Percentiles rank a stretch among this genome's conserved stretches.
Conservation (phyloP, 1,140 invertebrate genomes). For the Drosophila sp. region DNA sequence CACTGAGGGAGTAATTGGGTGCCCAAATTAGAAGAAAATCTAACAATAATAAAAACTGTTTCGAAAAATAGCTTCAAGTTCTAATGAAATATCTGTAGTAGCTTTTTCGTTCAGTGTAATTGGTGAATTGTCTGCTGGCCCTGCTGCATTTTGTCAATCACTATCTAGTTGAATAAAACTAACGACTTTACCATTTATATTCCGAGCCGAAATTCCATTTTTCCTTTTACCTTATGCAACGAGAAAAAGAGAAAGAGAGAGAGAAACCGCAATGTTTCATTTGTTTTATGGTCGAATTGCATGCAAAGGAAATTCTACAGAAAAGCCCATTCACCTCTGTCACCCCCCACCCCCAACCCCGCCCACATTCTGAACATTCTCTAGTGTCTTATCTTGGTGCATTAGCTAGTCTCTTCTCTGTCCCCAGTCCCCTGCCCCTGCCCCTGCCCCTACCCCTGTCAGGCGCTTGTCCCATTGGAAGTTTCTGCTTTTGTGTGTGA, state of each 20-base stretch:
- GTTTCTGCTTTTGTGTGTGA: conserved; percentile 60
- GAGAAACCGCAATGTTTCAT: conserved; percentile 64
- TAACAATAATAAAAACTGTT: too few relatives aligned
- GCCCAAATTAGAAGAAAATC: too few relatives aligned
- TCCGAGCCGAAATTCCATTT: background rate
- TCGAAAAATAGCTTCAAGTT: too few relatives aligned
- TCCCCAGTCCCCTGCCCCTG: conserved; percentile 32
- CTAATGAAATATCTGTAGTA: too few relatives aligned
- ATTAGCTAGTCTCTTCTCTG: conserved; percentile 44
- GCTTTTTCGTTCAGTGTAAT: conserved; percentile 4
- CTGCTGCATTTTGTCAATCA: conserved; percentile 56
- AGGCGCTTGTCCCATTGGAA: conserved; percentile 58
- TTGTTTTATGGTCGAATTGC: conserved; percentile 73
- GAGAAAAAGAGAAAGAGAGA: background rate
- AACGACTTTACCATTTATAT: conserved; percentile 14
- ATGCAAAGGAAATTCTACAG: conserved; percentile 67
- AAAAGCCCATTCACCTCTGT: conserved; percentile 28
- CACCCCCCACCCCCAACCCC: too few relatives aligned
- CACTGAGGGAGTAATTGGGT: conserved; percentile 19
- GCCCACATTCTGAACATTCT: conserved; percentile 43
- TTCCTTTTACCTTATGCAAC: conserved; percentile 45
- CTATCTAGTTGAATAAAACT: conserved; percentile 42
- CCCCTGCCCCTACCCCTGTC: conserved; percentile 38
- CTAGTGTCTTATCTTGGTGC: conserved; percentile 62
- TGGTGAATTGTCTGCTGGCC: conserved; percentile 12